phyloP scores from a whole-genome alignment of 1,140 invertebrate species.

The Caerostris extrusa region DNA sequence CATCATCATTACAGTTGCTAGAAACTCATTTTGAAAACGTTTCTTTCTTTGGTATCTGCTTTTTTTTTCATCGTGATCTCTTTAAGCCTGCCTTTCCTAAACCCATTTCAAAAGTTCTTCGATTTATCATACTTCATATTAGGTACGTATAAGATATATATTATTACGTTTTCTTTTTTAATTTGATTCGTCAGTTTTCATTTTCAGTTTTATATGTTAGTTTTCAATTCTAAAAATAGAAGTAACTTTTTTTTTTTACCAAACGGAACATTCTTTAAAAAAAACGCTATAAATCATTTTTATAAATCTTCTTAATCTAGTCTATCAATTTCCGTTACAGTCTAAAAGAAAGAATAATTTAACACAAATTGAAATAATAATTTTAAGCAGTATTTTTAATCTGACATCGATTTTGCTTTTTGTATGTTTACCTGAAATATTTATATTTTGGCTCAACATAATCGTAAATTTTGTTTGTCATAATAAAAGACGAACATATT shows the following conservation, averaged over 20 bases:
- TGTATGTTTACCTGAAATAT: no score
- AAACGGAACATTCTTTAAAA: background rate
- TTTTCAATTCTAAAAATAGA: background rate
- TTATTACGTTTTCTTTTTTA: background rate
- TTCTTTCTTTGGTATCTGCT: background rate
- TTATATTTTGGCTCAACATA: no score
- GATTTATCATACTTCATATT: conserved; percentile 44
- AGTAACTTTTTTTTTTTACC: background rate
- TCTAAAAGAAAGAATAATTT: no score
- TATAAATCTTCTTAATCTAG: background rate
- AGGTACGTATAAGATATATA: background rate
- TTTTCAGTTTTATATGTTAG: background rate
- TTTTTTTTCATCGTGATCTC: background rate
- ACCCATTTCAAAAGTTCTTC: conserved; percentile 1
- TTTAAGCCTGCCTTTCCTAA: background rate
- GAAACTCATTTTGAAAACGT: conserved; percentile 62
- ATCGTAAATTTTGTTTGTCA: no score
- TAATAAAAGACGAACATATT: no score
- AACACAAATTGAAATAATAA: no score
- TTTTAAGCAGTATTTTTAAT: no score
- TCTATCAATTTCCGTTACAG: no score
- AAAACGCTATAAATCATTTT: background rate
- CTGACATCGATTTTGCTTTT: no score
- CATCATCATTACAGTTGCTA: conserved; percentile 51
- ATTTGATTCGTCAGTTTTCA: background rate